A percentile compares a stretch with the other conserved stretches of the same genome.
These are phyloP conservation scores for Cynopterus sphinx DNA, from an alignment of 2,797 vertebrate species.

Conservation along the genomic window DNA sequence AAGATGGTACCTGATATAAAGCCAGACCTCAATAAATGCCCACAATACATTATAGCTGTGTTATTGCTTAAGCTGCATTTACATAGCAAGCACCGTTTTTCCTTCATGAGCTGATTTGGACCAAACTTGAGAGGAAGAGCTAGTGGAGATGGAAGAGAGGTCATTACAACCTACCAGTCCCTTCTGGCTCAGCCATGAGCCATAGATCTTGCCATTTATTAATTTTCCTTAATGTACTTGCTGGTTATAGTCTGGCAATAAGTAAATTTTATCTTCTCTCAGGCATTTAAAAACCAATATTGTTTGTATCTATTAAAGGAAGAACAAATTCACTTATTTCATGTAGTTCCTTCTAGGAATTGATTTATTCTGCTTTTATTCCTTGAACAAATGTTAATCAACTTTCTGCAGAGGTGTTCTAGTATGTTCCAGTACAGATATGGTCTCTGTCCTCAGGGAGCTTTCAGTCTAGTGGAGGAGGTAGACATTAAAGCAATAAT, in stretches of 20 bases:
- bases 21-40: background rate
- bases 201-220: background rate
- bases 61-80: background rate
- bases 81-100: background rate
- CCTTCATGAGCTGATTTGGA: background rate
- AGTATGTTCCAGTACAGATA: background rate
- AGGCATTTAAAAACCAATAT: background rate
- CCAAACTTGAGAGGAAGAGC: background rate
- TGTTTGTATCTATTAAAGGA: background rate
- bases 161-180: background rate
- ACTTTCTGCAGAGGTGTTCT: background rate
- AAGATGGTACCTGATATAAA: background rate
- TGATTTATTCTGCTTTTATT: background rate
- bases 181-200: background rate
- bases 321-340: background rate
- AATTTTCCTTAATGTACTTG: conserved; percentile 14
- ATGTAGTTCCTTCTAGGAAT: background rate
- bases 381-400: background rate
- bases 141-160: background rate
- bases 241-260: background rate
- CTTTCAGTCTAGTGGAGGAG: background rate
- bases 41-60: background rate
- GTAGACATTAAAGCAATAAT: background rate
- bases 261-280: background rate
- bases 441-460: background rate